phyloP scores from a whole-genome alignment of 1,140 invertebrate species.

The Spodoptera frugiperda region DNA sequence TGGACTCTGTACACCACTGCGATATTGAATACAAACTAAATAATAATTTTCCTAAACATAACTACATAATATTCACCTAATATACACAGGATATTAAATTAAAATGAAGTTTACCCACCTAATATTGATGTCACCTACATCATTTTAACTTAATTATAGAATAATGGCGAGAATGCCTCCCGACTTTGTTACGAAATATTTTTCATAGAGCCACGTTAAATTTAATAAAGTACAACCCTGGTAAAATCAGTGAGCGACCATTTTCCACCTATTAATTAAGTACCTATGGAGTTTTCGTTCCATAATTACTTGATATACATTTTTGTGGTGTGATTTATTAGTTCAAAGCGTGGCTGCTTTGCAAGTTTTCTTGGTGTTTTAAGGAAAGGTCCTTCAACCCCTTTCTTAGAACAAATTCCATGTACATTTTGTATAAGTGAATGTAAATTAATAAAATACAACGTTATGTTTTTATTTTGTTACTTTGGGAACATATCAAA shows the following conservation, averaged over 20 bases:
- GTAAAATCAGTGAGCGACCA: slow-evolving; percentile 29
- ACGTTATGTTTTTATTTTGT: no score
- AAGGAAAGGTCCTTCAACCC: background rate
- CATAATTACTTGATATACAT: slow-evolving; percentile 13
- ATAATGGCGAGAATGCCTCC: background rate
- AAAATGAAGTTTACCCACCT: background rate
- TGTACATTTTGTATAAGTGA: no score
- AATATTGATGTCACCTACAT: slow-evolving; percentile 13
- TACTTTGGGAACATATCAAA: no score
- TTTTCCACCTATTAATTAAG: slow-evolving; percentile 35
- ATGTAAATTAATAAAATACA: no score
- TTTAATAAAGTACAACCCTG: slow-evolving; percentile 33
- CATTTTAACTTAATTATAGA: slow-evolving; percentile 10
- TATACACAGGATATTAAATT: background rate
- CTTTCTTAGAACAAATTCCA: no score
- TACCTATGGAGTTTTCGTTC: slow-evolving; percentile 38
- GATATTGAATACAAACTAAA: no score
- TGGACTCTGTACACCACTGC: no score
- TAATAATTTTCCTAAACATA: no score
- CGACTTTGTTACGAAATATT: slow-evolving; percentile 1
- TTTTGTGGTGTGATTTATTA: slow-evolving; percentile 40
- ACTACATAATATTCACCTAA: no score
- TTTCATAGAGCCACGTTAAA: slow-evolving; percentile 21
- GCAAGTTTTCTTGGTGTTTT: background rate
- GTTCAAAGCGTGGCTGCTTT: background rate